phyloP scores from a whole-genome alignment of 1,140 invertebrate species.

The Carposina sasakii region DNA sequence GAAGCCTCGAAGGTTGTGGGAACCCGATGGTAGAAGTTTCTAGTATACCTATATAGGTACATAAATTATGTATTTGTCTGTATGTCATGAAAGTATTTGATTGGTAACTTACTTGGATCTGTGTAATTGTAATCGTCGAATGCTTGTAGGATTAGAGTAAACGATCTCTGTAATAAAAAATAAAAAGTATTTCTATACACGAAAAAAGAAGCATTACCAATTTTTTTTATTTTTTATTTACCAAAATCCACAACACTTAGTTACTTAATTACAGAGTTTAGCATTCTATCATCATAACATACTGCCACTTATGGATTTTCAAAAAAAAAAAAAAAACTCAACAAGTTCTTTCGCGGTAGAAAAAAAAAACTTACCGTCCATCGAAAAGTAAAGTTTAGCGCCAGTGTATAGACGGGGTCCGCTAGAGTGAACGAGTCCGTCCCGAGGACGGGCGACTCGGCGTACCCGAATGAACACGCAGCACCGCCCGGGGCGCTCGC shows the following conservation, averaged over 20 bases:
- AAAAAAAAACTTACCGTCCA: constrained; percentile 85
- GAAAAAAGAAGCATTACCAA: background rate
- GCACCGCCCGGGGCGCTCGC: constrained; percentile 85
- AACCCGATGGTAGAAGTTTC: no score
- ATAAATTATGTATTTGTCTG: no score
- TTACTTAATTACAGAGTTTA: no score
- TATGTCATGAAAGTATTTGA: no score
- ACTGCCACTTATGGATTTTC: no score
- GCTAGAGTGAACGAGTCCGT: constrained; percentile 90
- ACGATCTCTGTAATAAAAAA: constrained; percentile 82
- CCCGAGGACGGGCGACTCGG: constrained; percentile 87
- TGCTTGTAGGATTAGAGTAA: constrained; percentile 92
- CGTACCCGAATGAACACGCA: constrained; percentile 93
- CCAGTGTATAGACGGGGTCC: constrained; percentile 84
- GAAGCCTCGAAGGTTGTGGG: no score
- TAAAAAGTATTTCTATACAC: constrained; percentile 2
- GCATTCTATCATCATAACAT: no score
- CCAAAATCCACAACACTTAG: no score
- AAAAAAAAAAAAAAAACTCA: no score
- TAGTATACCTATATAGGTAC: no score
- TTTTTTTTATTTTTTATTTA: no score
- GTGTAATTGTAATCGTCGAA: constrained; percentile 85
- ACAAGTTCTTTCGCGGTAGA: no score
- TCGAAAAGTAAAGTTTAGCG: constrained; percentile 89
- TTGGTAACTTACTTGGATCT: constrained; percentile 76